A percentile compares a stretch with the other conserved stretches of the same genome.
Evolutionary conservation across 2,888 invertebrate species (phyloP).

Genomic region (Buathra laborator): DNA sequence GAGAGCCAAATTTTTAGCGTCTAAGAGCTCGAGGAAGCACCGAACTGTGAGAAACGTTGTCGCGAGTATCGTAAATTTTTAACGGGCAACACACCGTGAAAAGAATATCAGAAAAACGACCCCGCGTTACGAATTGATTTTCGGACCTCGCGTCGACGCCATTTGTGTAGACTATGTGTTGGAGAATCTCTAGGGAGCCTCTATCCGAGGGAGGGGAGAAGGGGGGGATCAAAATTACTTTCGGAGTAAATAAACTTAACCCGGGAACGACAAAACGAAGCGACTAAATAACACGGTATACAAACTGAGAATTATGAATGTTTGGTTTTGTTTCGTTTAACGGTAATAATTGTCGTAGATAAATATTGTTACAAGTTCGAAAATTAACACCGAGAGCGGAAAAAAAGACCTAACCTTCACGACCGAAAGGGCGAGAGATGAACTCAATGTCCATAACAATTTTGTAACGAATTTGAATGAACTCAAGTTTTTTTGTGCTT

Average conservation of each 20-base stretch:
- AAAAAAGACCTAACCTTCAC: conserved; percentile 7
- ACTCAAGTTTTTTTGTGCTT: not conserved
- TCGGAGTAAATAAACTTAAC: too few species aligned
- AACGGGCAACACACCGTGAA: conserved; percentile 2
- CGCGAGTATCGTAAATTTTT: not conserved
- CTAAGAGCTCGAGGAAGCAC: not conserved
- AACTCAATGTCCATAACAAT: not conserved
- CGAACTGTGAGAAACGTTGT: not conserved
- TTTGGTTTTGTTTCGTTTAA: not conserved
- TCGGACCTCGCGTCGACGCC: conserved; percentile 55
- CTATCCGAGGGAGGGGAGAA: not conserved
- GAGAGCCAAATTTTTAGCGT: not conserved
- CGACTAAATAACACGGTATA: not conserved
- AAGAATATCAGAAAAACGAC: conserved; percentile 9
- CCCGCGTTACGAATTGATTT: conserved; percentile 54
- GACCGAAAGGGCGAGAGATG: not conserved
- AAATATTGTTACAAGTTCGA: not conserved
- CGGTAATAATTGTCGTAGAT: not conserved
- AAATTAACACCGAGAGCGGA: conserved; percentile 1
- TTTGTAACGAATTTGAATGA: not conserved
- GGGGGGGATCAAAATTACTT: too few species aligned
- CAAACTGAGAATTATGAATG: not conserved
- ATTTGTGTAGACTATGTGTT: conserved; percentile 47
- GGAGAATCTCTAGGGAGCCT: conserved; percentile 34
- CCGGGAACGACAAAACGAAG: too few species aligned